Conservation (phyloP, 2,888 invertebrate genomes). For the Meandrusa payeni region DNA sequence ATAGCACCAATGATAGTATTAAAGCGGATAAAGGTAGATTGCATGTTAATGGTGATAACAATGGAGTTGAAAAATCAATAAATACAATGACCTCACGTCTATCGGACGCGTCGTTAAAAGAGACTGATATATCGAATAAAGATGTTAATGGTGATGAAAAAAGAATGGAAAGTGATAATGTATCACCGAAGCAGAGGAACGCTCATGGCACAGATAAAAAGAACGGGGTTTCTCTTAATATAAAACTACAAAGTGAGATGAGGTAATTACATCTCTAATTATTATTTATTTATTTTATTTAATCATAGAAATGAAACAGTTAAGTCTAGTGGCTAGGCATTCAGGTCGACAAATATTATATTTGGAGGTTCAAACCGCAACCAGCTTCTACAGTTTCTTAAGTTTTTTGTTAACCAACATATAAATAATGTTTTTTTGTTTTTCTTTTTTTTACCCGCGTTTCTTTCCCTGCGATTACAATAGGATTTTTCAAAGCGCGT, state of each 20-base stretch:
- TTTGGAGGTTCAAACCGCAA: too few relatives aligned
- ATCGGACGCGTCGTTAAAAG: conserved; percentile 64
- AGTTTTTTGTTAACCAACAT: too few relatives aligned
- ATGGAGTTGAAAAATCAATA: conserved; percentile 36
- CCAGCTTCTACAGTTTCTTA: too few relatives aligned
- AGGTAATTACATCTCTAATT: conserved; percentile 42
- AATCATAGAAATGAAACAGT: too few relatives aligned
- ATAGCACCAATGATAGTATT: conserved; percentile 38
- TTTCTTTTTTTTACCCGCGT: too few relatives aligned
- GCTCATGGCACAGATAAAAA: conserved; percentile 50
- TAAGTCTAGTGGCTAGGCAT: too few relatives aligned
- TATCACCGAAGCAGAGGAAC: conserved; percentile 48
- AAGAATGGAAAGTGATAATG: conserved; percentile 61
- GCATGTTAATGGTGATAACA: conserved; percentile 32
- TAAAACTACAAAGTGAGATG: conserved; percentile 72
- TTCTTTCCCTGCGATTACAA: too few relatives aligned
- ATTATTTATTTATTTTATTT: conserved; percentile 1
- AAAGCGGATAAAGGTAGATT: conserved; percentile 33
- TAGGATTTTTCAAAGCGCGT: too few relatives aligned
- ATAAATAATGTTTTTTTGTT: too few relatives aligned
- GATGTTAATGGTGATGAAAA: conserved; percentile 66
- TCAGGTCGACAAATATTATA: too few relatives aligned
- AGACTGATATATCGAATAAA: conserved; percentile 50
- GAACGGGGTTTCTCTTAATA: conserved; percentile 66
- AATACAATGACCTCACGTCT: conserved; percentile 52